phyloP scores from a whole-genome alignment of 1,140 invertebrate species.

The Aphelinus certus region DNA sequence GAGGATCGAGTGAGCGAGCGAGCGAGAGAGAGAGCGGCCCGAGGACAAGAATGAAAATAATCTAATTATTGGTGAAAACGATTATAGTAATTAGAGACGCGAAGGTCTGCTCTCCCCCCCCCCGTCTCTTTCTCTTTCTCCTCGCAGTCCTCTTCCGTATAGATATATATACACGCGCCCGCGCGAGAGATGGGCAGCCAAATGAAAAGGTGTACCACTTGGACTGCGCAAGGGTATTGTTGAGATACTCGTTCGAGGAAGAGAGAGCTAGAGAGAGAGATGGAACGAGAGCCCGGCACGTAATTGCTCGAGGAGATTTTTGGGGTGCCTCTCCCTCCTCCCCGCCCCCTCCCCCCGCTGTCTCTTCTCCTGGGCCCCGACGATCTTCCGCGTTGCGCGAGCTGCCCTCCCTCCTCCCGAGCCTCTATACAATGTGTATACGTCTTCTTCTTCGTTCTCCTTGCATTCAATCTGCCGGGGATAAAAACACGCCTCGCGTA shows the following conservation, averaged over 20 bases:
- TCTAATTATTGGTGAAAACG: constrained; percentile 63
- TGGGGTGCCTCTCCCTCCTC: constrained; percentile 8
- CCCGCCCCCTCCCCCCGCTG: no score
- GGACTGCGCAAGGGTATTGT: background rate
- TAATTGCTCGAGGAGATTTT: constrained; percentile 30
- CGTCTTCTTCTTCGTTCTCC: constrained; percentile 23
- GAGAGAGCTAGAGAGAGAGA: background rate
- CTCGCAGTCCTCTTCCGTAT: background rate
- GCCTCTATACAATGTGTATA: constrained; percentile 13
- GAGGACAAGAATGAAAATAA: constrained; percentile 54
- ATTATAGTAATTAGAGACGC: constrained; percentile 61
- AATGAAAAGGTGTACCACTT: constrained; percentile 58
- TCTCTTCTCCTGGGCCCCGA: background rate
- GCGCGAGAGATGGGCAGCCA: constrained; percentile 33
- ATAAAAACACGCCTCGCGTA: constrained; percentile 28
- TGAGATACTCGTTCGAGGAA: constrained; percentile 36
- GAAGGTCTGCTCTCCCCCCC: constrained; percentile 29
- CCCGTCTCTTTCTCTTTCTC: constrained; percentile 19
- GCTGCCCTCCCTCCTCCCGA: constrained; percentile 7
- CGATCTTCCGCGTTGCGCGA: constrained; percentile 12
- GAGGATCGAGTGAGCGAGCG: background rate
- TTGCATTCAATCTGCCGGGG: constrained; percentile 21
- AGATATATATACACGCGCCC: constrained; percentile 7
- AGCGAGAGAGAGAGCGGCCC: constrained; percentile 28
- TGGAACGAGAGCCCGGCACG: constrained; percentile 12